Evolutionary conservation across 2,797 vertebrate species (phyloP).

Genomic region (Semotilus atromaculatus): DNA sequence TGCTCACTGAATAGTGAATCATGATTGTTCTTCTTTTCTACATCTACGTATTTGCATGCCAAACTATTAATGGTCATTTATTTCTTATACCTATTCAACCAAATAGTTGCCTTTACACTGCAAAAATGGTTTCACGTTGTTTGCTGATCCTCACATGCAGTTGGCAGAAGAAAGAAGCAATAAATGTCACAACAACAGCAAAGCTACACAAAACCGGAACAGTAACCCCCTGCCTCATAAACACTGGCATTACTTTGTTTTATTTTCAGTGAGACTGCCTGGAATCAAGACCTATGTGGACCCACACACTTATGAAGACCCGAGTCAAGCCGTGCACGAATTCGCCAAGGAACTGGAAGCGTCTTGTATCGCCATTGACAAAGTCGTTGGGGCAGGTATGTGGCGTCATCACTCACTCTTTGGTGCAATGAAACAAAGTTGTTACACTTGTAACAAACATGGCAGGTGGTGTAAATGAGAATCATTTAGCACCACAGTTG

Average conservation of each 20-base stretch:
- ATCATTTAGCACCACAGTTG: slow-evolving; percentile 69
- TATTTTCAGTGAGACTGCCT: slow-evolving; percentile 88
- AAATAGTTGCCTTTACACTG: too few relatives aligned
- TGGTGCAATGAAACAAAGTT: slow-evolving; percentile 37
- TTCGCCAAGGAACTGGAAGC: slow-evolving; percentile 96
- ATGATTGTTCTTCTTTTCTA: background rate
- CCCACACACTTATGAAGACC: slow-evolving; percentile 97
- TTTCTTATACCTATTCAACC: background rate
- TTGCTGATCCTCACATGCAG: background rate
- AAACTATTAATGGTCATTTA: background rate
- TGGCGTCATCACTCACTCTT: slow-evolving; percentile 8
- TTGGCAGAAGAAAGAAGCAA: background rate
- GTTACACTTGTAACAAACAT: slow-evolving; percentile 48
- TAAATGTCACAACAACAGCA: background rate
- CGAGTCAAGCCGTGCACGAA: slow-evolving; percentile 95
- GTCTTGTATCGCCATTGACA: slow-evolving; percentile 94
- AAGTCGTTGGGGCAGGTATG: slow-evolving; percentile 98
- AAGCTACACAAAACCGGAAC: background rate
- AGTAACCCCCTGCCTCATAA: background rate
- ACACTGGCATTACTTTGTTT: slow-evolving; percentile 24
- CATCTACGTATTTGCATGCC: background rate
- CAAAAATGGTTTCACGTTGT: background rate
- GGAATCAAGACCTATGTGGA: slow-evolving; percentile 95
- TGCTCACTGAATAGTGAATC: background rate
- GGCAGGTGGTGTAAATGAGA: slow-evolving; percentile 69